phyloP scores from a whole-genome alignment of 2,113 vertebrate genomes.

The Phalacrocorax brasilianus region DNA sequence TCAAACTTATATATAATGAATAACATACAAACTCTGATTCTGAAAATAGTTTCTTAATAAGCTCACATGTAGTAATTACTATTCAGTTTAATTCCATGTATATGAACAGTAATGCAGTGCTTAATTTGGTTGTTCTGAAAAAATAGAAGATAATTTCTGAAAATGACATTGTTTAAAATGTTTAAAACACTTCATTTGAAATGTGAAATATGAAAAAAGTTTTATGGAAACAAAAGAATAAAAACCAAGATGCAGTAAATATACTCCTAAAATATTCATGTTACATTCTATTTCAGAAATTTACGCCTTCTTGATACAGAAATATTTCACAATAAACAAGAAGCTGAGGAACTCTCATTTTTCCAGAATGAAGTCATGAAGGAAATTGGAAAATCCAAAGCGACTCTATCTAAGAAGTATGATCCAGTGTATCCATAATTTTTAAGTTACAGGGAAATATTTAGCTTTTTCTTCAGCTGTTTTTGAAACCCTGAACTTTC shows the following conservation, averaged over 20 bases:
- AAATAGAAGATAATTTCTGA: neutral
- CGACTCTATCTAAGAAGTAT: conserved; percentile 79
- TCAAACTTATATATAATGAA: neutral
- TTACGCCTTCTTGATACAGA: conserved; percentile 81
- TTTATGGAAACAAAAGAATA: neutral
- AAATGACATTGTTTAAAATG: neutral
- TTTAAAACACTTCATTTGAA: neutral
- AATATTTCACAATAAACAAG: conserved; percentile 77
- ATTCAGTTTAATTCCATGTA: neutral
- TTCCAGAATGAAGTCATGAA: conserved; percentile 78
- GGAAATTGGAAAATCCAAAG: conserved; percentile 79
- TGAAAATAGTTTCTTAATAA: neutral
- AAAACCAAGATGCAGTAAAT: neutral
- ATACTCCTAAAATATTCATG: neutral
- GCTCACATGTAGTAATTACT: neutral
- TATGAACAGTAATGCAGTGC: neutral
- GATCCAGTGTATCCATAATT: neutral
- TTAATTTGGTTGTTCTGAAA: neutral
- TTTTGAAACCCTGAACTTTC: neutral
- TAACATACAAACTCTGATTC: neutral
- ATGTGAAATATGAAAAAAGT: neutral
- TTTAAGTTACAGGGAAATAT: neutral
- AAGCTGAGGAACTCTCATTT: conserved; percentile 79
- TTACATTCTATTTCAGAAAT: conserved; percentile 71
- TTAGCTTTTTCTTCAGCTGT: neutral